Evolutionary conservation across 1,140 invertebrate species (phyloP).

Genomic region (Caerostris extrusa): DNA sequence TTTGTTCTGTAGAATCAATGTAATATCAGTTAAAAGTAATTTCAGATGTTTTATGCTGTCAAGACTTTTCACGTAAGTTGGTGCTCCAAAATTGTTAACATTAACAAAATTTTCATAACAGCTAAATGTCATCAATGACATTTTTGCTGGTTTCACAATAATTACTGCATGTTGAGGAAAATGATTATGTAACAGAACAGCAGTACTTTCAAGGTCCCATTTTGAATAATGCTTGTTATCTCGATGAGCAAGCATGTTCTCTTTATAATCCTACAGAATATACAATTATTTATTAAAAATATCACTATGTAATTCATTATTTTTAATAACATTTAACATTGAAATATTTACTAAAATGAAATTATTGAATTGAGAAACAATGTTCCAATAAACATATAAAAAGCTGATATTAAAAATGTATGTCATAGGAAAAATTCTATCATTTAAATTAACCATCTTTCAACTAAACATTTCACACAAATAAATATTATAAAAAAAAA

Average conservation of each 20-base stretch:
- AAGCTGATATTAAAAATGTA: neutral
- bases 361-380: too few relatives aligned
- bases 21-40: slow-evolving; percentile 73
- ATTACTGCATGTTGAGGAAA: slow-evolving; percentile 88
- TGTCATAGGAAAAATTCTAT: too few relatives aligned
- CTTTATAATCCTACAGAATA: slow-evolving; percentile 87
- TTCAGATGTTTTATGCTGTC: slow-evolving; percentile 85
- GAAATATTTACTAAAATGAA: too few relatives aligned
- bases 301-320: neutral
- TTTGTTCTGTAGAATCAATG: neutral
- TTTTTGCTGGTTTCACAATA: slow-evolving; percentile 88
- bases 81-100: slow-evolving; percentile 88
- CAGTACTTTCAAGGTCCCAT: slow-evolving; percentile 90
- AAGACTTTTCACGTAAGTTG: slow-evolving; percentile 87
- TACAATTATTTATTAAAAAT: neutral
- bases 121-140: slow-evolving; percentile 91
- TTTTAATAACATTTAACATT: neutral
- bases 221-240: slow-evolving; percentile 88
- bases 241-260: slow-evolving; percentile 88
- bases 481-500: too few relatives aligned
- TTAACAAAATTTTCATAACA: slow-evolving; percentile 93
- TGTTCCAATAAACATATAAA: neutral
- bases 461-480: too few relatives aligned
- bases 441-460: too few relatives aligned
- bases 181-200: slow-evolving; percentile 85